A percentile compares a stretch with the other conserved stretches of the same genome.
Conservation (phyloP, 2,888 invertebrate species). For the Conops quadrifasciatus region DNA sequence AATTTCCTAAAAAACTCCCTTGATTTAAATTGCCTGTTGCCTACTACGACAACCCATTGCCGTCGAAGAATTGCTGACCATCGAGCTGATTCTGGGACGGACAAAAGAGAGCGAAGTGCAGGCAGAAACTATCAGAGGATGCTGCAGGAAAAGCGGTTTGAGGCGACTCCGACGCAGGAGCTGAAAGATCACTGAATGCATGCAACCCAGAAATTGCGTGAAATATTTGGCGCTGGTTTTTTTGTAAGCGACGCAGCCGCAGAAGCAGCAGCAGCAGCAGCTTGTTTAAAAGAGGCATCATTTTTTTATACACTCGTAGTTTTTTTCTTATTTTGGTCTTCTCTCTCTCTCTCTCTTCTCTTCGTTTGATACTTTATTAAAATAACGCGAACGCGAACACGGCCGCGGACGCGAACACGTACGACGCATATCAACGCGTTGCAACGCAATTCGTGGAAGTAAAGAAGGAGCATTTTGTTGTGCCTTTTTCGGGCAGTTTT, state of each 20-base stretch:
- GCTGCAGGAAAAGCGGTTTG: neutral
- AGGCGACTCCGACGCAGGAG: neutral
- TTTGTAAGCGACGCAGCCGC: neutral
- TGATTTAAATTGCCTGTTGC: no score
- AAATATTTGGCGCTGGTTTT: constrained; percentile 36
- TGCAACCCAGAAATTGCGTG: constrained; percentile 40
- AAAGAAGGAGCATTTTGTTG: constrained; percentile 13
- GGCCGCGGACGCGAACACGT: constrained; percentile 16
- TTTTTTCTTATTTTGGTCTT: neutral
- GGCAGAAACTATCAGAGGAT: no score
- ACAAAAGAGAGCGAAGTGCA: neutral
- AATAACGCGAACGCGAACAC: constrained; percentile 24
- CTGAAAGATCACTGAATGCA: neutral
- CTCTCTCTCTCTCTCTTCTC: neutral
- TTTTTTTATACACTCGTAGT: neutral
- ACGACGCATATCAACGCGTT: constrained; percentile 33
- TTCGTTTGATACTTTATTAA: neutral
- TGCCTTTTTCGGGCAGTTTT: constrained; percentile 53
- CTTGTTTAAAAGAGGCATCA: constrained; percentile 8
- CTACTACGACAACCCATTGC: no score
- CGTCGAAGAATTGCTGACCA: no score
- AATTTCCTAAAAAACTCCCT: no score
- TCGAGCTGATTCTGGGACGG: no score
- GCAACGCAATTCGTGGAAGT: constrained; percentile 61
- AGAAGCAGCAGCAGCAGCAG: constrained; percentile 17